Evolutionary conservation across 2,797 vertebrate species (phyloP).

Genomic region (Microctenopoma stevenorrisi): DNA sequence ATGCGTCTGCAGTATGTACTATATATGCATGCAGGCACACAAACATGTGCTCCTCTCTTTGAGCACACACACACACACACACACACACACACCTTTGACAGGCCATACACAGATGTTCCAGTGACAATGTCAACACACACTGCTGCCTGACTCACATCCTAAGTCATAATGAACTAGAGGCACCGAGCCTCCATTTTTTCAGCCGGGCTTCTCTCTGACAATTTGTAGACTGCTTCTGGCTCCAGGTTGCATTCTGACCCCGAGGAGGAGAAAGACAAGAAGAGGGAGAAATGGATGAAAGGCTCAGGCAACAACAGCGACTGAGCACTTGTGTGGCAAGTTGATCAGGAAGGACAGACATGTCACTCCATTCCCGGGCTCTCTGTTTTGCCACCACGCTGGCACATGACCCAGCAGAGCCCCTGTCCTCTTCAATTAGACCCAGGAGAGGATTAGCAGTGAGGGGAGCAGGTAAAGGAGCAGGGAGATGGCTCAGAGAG

Average conservation of each 20-base stretch:
- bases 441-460: slow-evolving; percentile 53
- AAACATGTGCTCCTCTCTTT: slow-evolving; percentile 49
- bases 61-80: slow-evolving; percentile 17
- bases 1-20: slow-evolving; percentile 40
- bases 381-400: slow-evolving; percentile 30
- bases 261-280: slow-evolving; percentile 44
- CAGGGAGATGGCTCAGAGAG: slow-evolving; percentile 21
- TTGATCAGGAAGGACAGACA: slow-evolving; percentile 47
- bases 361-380: slow-evolving; percentile 42
- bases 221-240: slow-evolving; percentile 68
- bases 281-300: slow-evolving; percentile 36
- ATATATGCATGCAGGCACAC: slow-evolving; percentile 61
- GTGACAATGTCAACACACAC: slow-evolving; percentile 77
- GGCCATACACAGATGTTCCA: slow-evolving; percentile 72
- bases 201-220: slow-evolving; percentile 70
- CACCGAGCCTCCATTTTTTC: slow-evolving; percentile 53
- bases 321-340: slow-evolving; percentile 27
- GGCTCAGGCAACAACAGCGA: slow-evolving; percentile 32
- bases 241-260: slow-evolving; percentile 66
- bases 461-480: slow-evolving; percentile 22
- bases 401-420: slow-evolving; percentile 45
- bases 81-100: slow-evolving; percentile 66
- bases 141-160: slow-evolving; percentile 68
- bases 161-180: slow-evolving; percentile 75
- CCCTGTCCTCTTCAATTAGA: slow-evolving; percentile 67